These are phyloP conservation scores for Catostylus mosaicus DNA, from an alignment of 30 jellyfish, hydroid and myxozoan genomes.

Conservation along the genomic window DNA sequence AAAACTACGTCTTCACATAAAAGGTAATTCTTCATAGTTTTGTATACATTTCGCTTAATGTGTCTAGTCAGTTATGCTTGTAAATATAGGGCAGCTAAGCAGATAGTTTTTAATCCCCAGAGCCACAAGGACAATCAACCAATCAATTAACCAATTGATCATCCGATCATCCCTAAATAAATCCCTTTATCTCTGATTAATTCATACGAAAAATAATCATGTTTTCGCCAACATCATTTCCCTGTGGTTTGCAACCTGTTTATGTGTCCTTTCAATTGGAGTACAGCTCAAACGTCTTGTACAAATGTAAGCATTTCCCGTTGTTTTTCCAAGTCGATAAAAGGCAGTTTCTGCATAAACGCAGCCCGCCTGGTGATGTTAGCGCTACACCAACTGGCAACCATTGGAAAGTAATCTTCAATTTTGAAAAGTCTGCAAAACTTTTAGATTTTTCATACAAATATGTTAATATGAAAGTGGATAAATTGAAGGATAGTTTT, in stretches of 20 bases:
- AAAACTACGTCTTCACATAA: neutral
- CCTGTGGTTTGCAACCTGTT: neutral
- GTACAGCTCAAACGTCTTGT: neutral
- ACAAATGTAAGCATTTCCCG: neutral
- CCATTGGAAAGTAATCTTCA: neutral
- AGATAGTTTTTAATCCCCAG: neutral
- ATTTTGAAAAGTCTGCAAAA: neutral
- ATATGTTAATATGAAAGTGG: no score
- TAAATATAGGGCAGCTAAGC: neutral
- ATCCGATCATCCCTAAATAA: neutral
- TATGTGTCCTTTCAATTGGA: neutral
- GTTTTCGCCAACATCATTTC: neutral
- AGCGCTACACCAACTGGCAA: neutral
- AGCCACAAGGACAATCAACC: neutral
- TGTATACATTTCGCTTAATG: neutral
- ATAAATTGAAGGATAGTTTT: no score
- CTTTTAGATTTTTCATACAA: no score
- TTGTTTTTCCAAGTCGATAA: neutral
- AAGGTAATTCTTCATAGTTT: neutral
- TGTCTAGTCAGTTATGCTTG: conserved; percentile 2
- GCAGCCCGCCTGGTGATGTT: neutral
- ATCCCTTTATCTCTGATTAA: neutral
- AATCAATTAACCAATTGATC: neutral
- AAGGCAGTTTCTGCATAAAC: neutral
- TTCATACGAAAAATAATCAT: neutral